Base-by-base conservation (phyloP, 1,140 invertebrate genomes). In the Dufourea novaeangliae region DNA sequence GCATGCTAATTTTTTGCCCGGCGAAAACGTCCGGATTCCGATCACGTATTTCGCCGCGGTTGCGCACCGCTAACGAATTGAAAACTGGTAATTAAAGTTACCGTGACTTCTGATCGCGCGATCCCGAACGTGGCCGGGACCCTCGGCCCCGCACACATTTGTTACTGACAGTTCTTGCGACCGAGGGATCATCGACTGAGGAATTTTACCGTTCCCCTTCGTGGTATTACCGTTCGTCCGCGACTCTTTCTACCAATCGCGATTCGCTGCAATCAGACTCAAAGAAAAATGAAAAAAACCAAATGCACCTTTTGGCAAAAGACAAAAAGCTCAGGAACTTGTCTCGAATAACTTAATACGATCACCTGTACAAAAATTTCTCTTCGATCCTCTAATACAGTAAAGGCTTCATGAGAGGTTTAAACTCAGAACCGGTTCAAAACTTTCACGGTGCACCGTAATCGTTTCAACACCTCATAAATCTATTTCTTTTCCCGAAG, bases 81-180 rank as follows among this genome's bases (percentile, higher is more conserved):
- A 84, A 84, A 82, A 82, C 80, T 82, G 80, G 59, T 79, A 84
- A 84, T 84, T 84, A 84, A 84, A 84, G 70, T 84, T 82, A 79
- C 68, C 71, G 75, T 73, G 77, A 81, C 73, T 83, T 73, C 57
- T 80, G 79, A 83, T 83, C 75, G 66, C 69, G 41, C 67, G 73
- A 76, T 76, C 56, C 41, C 74, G 52, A 34, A 6, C 46, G 59
- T 37, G 34, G 39, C 22, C 59, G 66, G 52, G 12, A 4, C 20
- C 20, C 46, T 29, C 57, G 61, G 14, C 4, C 61, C 11, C n/a
- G n/a, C n/a, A 34, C 62, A 34, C 68, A 69, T 78, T 72, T 44
- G 56, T 72, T 63, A 72, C 74, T 62, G 66, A 77, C 66, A 61
- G 54, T 69, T 61, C 46, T 71, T 50, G 67, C 66, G 73, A 61